Evolutionary conservation across 2,888 invertebrate genomes (phyloP), one percentile per base, ranked within the genome.

Genomic region (Cylindroiulus punctatus): DNA sequence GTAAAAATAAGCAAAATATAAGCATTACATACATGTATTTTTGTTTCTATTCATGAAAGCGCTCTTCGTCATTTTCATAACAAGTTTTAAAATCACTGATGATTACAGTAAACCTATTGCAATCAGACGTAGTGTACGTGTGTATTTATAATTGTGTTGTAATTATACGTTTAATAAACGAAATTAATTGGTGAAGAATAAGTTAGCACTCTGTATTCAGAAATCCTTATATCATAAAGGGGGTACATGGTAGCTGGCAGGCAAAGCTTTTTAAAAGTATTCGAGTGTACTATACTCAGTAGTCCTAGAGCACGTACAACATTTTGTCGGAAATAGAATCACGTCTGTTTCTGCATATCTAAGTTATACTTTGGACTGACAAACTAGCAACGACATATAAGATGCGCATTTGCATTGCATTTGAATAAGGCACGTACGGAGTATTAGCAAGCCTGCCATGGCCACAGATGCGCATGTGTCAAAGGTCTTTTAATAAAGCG

Each of bases 401-500:
- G 19, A 65, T 65, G 19, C 19, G 57, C 76, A 76, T 76, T 30
- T 76, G 76, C 76, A 14, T 76, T 26, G 17, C 76, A 26, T 30
- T 12, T 76, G 76, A 76, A 30, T 76, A 30, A 14, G 30, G 30
- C 76, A 26, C 26, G 76, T 26, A 30, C 30, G 30, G 26, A 26
- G 5, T 0, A 76, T 14, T 0, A 30, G 30, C 65, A 10, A 76
- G 2, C 76, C 30, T 30, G 76, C 26, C 76, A 30, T 30, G 76
- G 76, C 30, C 76, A 76, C 76, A 76, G 76, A 76, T 30, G 26
- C 76, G 76, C 30, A 3, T 12, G 30, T 76, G 76, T 76, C 76
- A 76, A 76, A 76, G 76, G 76, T 76, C 76, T 30, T 76, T 76
- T 76, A 76, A 76, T 76, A 76, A 76, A 76, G 76, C 76, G 76